Evolutionary conservation across 2,797 vertebrate genomes (phyloP).

Genomic region (Molossus alvarezi): DNA sequence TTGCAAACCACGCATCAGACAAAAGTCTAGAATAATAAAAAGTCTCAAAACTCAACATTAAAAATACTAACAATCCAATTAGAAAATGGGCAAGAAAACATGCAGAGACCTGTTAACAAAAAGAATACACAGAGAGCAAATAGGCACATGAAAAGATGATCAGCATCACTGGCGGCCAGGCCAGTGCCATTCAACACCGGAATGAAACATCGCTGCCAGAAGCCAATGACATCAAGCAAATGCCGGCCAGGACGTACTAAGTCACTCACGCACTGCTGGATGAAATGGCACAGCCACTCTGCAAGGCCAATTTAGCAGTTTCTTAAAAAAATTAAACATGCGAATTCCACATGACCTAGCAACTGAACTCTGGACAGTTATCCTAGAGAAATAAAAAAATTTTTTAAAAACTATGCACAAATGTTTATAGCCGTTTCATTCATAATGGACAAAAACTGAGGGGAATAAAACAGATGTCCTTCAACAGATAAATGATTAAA

Average conservation of each 20-base stretch:
- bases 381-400: not conserved
- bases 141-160: slow-evolving; percentile 25
- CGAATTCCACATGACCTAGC: not conserved
- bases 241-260: not conserved
- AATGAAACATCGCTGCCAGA: slow-evolving; percentile 5
- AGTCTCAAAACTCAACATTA: slow-evolving; percentile 53
- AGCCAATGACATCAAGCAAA: slow-evolving; percentile 34
- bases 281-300: not conserved
- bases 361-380: not conserved
- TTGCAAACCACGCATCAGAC: not conserved
- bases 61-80: not conserved
- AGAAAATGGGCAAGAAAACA: not conserved
- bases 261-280: not conserved
- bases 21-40: not conserved
- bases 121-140: slow-evolving; percentile 15
- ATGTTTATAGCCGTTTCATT: slow-evolving; percentile 6
- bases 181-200: slow-evolving; percentile 40
- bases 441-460: not conserved
- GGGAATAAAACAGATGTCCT: not conserved
- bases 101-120: slow-evolving; percentile 14
- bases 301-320: not conserved
- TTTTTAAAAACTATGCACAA: not conserved
- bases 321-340: not conserved
- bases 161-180: not conserved
- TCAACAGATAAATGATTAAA: slow-evolving; percentile 48